Conservation (phyloP, 2,797 vertebrate genomes). For the Cynopterus sphinx region DNA sequence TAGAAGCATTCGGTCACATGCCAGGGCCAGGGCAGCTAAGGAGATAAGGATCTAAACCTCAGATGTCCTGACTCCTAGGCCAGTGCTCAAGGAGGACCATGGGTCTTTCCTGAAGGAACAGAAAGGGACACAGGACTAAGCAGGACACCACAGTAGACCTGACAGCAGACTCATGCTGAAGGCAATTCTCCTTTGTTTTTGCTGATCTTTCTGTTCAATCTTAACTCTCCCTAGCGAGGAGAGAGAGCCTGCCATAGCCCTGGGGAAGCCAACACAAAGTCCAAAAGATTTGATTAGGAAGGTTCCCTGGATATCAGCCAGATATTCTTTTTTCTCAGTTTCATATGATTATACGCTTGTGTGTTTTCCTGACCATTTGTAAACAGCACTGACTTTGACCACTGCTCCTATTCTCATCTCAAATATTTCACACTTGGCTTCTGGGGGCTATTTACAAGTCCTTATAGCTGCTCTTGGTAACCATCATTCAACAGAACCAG, state of each 20-base stretch:
- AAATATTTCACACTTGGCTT: neutral
- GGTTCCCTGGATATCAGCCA: neutral
- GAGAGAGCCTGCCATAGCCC: neutral
- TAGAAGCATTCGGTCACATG: rapidly evolving
- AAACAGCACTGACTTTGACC: neutral
- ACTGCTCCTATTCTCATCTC: neutral
- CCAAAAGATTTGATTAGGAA: neutral
- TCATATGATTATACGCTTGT: neutral
- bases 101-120: neutral
- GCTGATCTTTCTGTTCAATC: neutral
- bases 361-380: neutral
- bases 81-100: neutral
- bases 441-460: neutral
- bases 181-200: neutral
- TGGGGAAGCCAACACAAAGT: neutral
- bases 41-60: neutral
- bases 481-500: neutral
- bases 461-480: neutral
- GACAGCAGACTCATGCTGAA: neutral
- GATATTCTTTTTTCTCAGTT: neutral
- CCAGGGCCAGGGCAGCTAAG: neutral
- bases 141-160: neutral
- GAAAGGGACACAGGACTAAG: neutral
- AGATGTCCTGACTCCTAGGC: neutral
- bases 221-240: neutral